Evolutionary conservation across 2,113 vertebrate species (phyloP).

Genomic region (Alligator sinensis): DNA sequence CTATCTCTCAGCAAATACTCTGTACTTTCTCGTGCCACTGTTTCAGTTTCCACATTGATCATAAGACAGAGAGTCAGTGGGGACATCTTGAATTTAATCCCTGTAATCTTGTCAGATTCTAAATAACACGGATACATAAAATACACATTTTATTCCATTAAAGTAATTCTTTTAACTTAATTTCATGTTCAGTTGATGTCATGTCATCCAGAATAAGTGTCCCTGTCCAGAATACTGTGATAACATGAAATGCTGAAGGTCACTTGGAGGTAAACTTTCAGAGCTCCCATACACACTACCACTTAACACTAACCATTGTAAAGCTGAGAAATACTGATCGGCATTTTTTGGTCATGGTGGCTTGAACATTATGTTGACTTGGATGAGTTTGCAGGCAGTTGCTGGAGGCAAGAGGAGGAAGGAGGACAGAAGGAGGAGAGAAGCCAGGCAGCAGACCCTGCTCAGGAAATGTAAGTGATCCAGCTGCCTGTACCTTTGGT

Average conservation of each 20-base stretch:
- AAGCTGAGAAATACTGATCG: too few relatives aligned
- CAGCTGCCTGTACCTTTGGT: too few relatives aligned
- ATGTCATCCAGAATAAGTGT: background rate
- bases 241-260: conserved; percentile 34
- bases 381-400: too few relatives aligned
- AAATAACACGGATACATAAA: conserved; percentile 22
- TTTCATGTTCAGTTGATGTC: conserved; percentile 48
- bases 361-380: too few relatives aligned
- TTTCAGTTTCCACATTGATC: background rate
- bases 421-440: too few relatives aligned
- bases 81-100: background rate
- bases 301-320: background rate
- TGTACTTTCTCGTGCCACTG: background rate
- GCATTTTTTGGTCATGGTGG: too few relatives aligned
- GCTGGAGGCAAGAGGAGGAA: too few relatives aligned
- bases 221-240: conserved; percentile 27
- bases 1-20: background rate
- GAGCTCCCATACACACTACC: background rate
- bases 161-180: conserved; percentile 57
- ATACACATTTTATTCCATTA: conserved; percentile 1
- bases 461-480: too few relatives aligned
- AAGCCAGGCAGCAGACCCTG: too few relatives aligned
- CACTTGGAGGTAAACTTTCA: conserved; percentile 31
- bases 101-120: background rate
- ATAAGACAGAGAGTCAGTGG: background rate